phyloP scores from a whole-genome alignment of 2,113 vertebrate species.

The Pleuronectes platessa region DNA sequence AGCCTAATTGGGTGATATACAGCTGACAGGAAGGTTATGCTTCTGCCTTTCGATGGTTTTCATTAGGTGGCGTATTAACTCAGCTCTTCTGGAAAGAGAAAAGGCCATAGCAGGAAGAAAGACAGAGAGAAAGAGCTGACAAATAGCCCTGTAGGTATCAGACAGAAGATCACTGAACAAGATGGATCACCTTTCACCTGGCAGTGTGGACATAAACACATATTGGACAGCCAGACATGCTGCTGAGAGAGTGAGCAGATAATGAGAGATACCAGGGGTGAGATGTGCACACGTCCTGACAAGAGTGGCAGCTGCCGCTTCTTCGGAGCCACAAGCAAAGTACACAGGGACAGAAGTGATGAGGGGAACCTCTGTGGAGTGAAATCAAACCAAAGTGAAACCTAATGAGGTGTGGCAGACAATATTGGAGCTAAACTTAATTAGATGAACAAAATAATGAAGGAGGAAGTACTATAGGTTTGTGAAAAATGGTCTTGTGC shows the following conservation, averaged over 20 bases:
- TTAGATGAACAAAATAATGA: conserved; percentile 26
- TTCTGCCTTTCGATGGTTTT: neutral
- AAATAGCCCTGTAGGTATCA: conserved; percentile 7
- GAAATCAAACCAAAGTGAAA: conserved; percentile 47
- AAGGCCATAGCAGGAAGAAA: neutral
- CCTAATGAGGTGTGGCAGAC: conserved; percentile 26
- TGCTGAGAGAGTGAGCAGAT: conserved; percentile 6
- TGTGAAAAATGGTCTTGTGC: neutral
- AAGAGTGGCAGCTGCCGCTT: conserved; percentile 1
- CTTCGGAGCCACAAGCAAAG: conserved; percentile 13
- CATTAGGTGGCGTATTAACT: neutral
- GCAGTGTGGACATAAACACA: conserved; percentile 20
- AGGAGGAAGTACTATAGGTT: conserved; percentile 20
- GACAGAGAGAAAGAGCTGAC: conserved; percentile 30
- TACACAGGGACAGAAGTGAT: neutral
- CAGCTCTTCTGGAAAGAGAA: neutral
- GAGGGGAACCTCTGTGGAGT: neutral
- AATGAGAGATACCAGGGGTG: conserved; percentile 26
- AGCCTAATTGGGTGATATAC: neutral
- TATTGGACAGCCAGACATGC: neutral
- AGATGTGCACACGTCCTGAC: conserved; percentile 21
- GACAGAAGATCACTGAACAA: conserved; percentile 39
- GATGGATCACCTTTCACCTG: conserved; percentile 50
- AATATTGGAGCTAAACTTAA: conserved; percentile 2
- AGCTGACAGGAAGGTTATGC: neutral